Evolutionary conservation across 2,888 invertebrate species (phyloP).

Genomic region (Automeris io): DNA sequence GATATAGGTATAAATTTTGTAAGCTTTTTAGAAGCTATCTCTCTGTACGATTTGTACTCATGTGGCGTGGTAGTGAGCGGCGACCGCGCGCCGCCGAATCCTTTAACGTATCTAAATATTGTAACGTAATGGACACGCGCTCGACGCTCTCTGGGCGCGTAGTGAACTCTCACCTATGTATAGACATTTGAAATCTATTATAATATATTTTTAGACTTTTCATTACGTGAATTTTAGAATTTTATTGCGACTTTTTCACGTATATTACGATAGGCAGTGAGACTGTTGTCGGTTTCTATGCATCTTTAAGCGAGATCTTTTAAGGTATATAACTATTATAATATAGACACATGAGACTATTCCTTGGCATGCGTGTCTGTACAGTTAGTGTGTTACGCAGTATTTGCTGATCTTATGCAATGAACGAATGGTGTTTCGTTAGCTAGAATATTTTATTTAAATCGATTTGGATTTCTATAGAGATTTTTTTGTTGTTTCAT

Average conservation of each 20-base stretch:
- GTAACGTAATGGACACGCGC: conserved; percentile 52
- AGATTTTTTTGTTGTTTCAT: conserved; percentile 60
- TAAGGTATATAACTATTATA: conserved; percentile 50
- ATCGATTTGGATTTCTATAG: conserved; percentile 69
- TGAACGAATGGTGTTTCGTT: conserved; percentile 63
- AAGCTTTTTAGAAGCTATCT: too few relatives aligned
- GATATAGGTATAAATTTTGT: too few relatives aligned
- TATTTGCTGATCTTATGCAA: conserved; percentile 59
- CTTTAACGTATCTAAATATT: conserved; percentile 56
- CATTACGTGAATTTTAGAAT: conserved; percentile 69
- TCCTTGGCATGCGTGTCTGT: conserved; percentile 52
- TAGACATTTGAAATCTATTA: conserved; percentile 75
- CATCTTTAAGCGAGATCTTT: conserved; percentile 61
- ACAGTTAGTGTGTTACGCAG: conserved; percentile 62
- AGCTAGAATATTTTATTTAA: conserved; percentile 71
- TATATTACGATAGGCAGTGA: conserved; percentile 64
- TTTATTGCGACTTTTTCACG: conserved; percentile 71
- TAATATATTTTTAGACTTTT: conserved; percentile 75
- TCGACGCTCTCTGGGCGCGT: conserved; percentile 55
- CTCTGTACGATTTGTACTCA: too few relatives aligned
- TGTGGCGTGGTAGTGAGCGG: conserved; percentile 3
- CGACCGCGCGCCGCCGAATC: conserved; percentile 25
- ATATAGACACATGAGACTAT: conserved; percentile 45
- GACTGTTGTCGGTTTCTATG: conserved; percentile 61
- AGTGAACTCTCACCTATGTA: conserved; percentile 72